Percentiles rank a stretch among this genome's conserved stretches.
Evolutionary conservation across 1,140 invertebrate genomes (phyloP).

Genomic region (Pseudomyrmex concolor): DNA sequence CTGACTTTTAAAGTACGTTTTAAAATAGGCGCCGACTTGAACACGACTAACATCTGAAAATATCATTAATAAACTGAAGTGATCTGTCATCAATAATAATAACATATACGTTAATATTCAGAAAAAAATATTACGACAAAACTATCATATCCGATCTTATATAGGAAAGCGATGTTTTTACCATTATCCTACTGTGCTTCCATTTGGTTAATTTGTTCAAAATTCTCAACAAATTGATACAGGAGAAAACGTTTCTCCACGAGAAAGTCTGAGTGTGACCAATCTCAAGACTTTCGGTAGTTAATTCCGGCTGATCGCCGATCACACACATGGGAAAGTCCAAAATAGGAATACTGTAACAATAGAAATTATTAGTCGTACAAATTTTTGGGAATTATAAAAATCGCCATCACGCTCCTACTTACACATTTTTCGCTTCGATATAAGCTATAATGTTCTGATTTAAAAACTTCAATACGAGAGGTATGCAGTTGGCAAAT

Average conservation of each 20-base stretch:
- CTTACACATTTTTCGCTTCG: slow-evolving; percentile 95
- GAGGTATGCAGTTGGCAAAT: slow-evolving; percentile 99
- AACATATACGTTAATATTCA: slow-evolving; percentile 14
- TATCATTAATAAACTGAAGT: not conserved
- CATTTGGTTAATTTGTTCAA: slow-evolving; percentile 99
- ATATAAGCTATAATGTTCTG: slow-evolving; percentile 99
- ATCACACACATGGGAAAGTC: slow-evolving; percentile 98
- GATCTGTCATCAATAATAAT: not conserved
- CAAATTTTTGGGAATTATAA: slow-evolving; percentile 15
- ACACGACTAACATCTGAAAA: slow-evolving; percentile 97
- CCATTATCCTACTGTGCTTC: slow-evolving; percentile 99
- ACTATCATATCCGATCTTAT: slow-evolving; percentile 17
- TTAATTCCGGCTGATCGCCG: slow-evolving; percentile 97
- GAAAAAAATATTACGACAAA: slow-evolving; percentile 3
- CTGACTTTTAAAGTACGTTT: slow-evolving; percentile 98
- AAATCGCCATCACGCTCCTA: not conserved
- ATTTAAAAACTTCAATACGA: slow-evolving; percentile 99
- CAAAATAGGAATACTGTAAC: slow-evolving; percentile 93
- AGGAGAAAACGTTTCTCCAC: slow-evolving; percentile 99
- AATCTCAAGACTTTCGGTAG: slow-evolving; percentile 96
- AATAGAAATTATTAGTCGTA: slow-evolving; percentile 32
- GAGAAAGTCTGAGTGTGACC: slow-evolving; percentile 95
- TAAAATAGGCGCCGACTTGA: slow-evolving; percentile 99
- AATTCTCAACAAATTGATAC: slow-evolving; percentile 98
- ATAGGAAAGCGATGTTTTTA: slow-evolving; percentile 75